These are phyloP conservation scores for Nannoperca obscura DNA, from an alignment of 2,797 vertebrate genomes.

Conservation along the genomic window DNA sequence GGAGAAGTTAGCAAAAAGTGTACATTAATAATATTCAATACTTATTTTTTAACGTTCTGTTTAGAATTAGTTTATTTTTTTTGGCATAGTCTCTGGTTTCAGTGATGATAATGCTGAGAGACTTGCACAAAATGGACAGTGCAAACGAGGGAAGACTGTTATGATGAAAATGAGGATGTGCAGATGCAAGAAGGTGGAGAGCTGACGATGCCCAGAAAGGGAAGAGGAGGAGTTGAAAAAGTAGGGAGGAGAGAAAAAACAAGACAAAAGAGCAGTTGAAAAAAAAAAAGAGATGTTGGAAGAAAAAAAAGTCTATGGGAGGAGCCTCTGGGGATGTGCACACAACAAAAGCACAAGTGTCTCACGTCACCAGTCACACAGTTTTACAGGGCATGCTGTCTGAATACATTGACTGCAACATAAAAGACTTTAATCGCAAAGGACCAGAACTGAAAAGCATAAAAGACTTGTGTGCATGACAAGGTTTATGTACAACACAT, in stretches of 20 bases:
- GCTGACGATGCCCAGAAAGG: constrained; percentile 17
- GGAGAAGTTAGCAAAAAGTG: constrained; percentile 13
- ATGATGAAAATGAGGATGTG: constrained; percentile 12
- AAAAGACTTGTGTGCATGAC: neutral
- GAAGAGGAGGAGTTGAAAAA: constrained; percentile 42
- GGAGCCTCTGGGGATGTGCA: constrained; percentile 40
- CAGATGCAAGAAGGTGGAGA: constrained; percentile 12
- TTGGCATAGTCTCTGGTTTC: constrained; percentile 5
- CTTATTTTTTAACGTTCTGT: neutral
- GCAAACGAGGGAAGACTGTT: neutral
- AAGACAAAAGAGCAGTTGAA: constrained; percentile 35
- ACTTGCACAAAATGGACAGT: neutral
- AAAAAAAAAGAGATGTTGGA: constrained; percentile 25
- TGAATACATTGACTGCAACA: constrained; percentile 29
- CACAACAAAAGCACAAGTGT: constrained; percentile 40
- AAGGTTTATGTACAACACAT: constrained; percentile 16
- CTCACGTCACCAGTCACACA: constrained; percentile 26
- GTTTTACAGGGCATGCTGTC: constrained; percentile 20
- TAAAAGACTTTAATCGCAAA: constrained; percentile 9
- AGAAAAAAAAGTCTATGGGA: neutral
- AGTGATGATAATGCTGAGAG: constrained; percentile 3
- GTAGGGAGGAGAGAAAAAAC: constrained; percentile 12
- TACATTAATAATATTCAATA: neutral
- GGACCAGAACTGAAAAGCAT: neutral
- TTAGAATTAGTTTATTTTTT: neutral